Base-by-base conservation (phyloP, 2,797 vertebrate species). In the Semotilus atromaculatus region DNA sequence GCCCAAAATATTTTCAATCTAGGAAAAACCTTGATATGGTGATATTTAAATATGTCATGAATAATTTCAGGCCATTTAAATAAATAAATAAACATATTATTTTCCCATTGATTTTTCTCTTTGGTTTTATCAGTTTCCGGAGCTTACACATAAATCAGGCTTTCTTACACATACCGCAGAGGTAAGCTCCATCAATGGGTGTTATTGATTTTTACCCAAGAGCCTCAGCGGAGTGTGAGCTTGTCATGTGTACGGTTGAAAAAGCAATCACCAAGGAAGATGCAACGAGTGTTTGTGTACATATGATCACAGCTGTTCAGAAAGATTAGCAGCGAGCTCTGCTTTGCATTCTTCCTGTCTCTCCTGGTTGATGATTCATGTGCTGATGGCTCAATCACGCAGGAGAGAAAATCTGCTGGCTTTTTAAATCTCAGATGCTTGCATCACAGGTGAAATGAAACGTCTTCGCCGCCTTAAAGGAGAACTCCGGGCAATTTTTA, bases 371-470 rank as follows among this genome's bases (percentile, higher is more conserved):
- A 77, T 68, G 73, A 84, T 70, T 78, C 48, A 77, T 77, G 21
- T n/a, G 5, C 48, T 70, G 82, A 84, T 70, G 73, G 64, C 82
- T 77, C 74, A 45, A 70, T 70, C 64, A 45, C 4, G 1, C 51
- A 40, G 74, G 29, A 70, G 36, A 84, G 36, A n/a, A 78, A 83
- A 67, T 77, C 81, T 76, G 60, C 43, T 29, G 72, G 23, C 40
- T 48, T 68, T 64, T 76, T 58, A 11, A 38, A 29, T 66, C 60
- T 36, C 36, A n/a, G 34, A 77, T 34, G 48, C 73, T 43, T 83
- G 34, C 62, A 53, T 83, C 72, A 55, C 81, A 68, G 73, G 45
- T 83, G 45, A 83, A 77, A 83, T 43, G n/a, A 77, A 45, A 83
- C n/a, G 1, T 60, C n/a, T 83, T 67, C 21, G 9, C 62, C 36